phyloP scores from a whole-genome alignment of 1,140 invertebrate species.

The Hypothenemus hampei region DNA sequence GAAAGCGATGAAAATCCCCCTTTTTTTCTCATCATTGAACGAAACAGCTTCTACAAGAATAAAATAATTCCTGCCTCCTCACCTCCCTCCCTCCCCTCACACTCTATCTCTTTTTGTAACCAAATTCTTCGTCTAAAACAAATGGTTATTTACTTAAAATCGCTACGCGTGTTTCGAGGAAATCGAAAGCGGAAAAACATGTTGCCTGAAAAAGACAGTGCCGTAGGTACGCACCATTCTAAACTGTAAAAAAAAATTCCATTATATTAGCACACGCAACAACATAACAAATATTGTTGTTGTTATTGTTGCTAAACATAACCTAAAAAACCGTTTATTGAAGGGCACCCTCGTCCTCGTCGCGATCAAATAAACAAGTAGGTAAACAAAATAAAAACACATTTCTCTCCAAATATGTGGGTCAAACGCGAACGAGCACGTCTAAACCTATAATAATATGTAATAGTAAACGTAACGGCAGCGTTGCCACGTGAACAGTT shows the following conservation, averaged over 20 bases:
- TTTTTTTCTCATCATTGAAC: no score
- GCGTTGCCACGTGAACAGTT: no score
- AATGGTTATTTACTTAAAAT: constrained; percentile 12
- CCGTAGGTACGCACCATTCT: no score
- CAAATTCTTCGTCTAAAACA: no score
- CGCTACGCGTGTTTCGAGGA: constrained; percentile 11
- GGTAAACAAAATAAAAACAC: constrained; percentile 22
- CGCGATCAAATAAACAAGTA: constrained; percentile 20
- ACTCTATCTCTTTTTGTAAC: no score
- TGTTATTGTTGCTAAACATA: constrained; percentile 12
- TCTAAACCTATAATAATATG: no score
- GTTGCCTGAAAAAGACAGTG: constrained; percentile 8
- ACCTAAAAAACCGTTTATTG: constrained; percentile 23
- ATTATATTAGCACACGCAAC: background rate
- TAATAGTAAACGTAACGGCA: no score
- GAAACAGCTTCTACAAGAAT: no score
- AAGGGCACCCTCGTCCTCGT: constrained; percentile 15
- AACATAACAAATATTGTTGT: background rate
- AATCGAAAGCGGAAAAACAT: constrained; percentile 12
- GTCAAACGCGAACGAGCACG: constrained; percentile 19
- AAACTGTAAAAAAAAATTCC: no score
- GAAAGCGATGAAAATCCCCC: no score
- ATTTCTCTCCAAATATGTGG: constrained; percentile 21
- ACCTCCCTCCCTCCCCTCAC: no score
- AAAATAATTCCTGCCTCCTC: no score